phyloP scores from a whole-genome alignment of 2,888 invertebrate species.

The Orchestes rusci region DNA sequence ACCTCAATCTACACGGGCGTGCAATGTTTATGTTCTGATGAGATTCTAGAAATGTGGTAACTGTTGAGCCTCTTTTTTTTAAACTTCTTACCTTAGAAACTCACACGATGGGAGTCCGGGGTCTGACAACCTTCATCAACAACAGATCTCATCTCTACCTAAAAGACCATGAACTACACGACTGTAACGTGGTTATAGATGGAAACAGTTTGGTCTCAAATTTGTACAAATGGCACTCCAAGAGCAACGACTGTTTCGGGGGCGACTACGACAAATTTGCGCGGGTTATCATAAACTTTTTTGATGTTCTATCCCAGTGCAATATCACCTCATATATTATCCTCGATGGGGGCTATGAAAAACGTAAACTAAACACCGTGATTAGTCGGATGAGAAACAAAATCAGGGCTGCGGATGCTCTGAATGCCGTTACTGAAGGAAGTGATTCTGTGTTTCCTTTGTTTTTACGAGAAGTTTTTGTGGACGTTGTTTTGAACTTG shows the following conservation, averaged over 20 bases:
- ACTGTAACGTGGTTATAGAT: conserved; percentile 68
- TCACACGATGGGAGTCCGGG: conserved; percentile 70
- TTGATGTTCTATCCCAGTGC: conserved; percentile 61
- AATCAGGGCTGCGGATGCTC: conserved; percentile 39
- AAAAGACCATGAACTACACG: conserved; percentile 55
- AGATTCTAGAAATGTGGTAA: too few relatives aligned
- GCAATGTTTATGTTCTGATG: too few relatives aligned
- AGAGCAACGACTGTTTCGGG: conserved; percentile 65
- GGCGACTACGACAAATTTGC: conserved; percentile 79
- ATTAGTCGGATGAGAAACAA: conserved; percentile 31
- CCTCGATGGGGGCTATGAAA: conserved; percentile 62
- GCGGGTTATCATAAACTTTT: conserved; percentile 58
- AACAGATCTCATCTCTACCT: conserved; percentile 58
- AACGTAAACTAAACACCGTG: conserved; percentile 39
- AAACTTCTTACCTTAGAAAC: not conserved
- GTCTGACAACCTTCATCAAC: conserved; percentile 74
- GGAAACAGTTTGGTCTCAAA: conserved; percentile 70
- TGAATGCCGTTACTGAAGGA: conserved; percentile 51
- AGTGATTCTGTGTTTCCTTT: conserved; percentile 63
- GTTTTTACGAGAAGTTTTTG: conserved; percentile 66
- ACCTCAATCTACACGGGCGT: too few relatives aligned
- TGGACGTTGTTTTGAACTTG: conserved; percentile 59
- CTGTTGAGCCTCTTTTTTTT: too few relatives aligned
- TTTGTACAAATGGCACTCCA: conserved; percentile 55
- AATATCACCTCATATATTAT: conserved; percentile 65